Evolutionary conservation across 2,888 invertebrate genomes (phyloP), one percentile per base, ranked within the genome.

Genomic region (Melanostoma scalare): DNA sequence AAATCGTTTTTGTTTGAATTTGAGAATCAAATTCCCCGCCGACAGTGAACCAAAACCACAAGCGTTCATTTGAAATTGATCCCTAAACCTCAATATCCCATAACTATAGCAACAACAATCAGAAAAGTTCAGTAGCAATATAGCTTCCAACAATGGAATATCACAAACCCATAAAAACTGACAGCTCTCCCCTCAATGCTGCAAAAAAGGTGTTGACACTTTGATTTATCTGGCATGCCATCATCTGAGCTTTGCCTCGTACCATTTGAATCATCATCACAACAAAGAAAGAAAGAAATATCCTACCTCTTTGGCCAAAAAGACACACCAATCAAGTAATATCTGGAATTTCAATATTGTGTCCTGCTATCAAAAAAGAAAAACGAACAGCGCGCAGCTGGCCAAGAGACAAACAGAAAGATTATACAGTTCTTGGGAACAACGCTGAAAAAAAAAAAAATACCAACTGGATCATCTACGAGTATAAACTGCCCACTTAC

Each of bases 141-240:
- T 33, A 30, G 44, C 61, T 55, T 33, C 46, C 52, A 80, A 82
- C 82, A 82, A 77, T 77, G 77, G 63, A 63, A 77, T 68, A 77
- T 77, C 72, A 63, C 61, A 58, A 77, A 63, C 61, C 72, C 72
- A 77, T 77, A 82, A 90, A 90, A 89, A 89, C 88, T 90, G 90
- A 90, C 90, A 90, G 90, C 88, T 78, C 58, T 67, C 36, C 58
- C 40, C 55, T 20, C 5, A 35, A 44, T 42, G 40, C 40, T 40
- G 89, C 90, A 89, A 90, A 90, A 90, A 90, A 90, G 90, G 90
- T 90, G 90, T 90, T 90, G 90, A 90, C 90, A 90, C 90, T 88
- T 90, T 90, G 90, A 90, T 90, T 90, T 90, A 90, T 90, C 90
- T 90, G 89, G 88, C 89, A 90, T 89, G 89, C 89, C 89, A 89